These are phyloP conservation scores for Amphiura filiformis DNA, from an alignment of 35 echinoderm and acorn worm genomes.

Conservation along the genomic window DNA sequence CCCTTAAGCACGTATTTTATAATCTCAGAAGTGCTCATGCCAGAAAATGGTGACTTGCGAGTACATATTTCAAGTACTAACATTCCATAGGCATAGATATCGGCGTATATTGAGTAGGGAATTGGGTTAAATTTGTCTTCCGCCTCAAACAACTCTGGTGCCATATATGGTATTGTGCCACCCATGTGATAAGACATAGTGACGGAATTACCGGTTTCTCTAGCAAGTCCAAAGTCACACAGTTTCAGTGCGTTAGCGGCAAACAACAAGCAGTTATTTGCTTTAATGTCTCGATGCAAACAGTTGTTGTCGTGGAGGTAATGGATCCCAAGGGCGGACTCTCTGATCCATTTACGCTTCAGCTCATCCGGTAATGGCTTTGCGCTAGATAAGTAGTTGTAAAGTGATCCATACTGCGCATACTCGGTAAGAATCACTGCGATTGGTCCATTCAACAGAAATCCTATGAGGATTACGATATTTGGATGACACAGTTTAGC, in stretches of 20 bases:
- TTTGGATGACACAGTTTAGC: not conserved
- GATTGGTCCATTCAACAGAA: not conserved
- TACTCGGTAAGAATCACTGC: not conserved
- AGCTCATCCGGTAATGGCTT: not conserved
- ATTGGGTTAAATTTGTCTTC: not conserved
- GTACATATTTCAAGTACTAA: not conserved
- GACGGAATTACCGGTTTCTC: not conserved
- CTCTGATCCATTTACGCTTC: not conserved
- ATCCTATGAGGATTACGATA: not conserved
- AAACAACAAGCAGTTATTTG: not conserved
- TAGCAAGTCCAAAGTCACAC: not conserved
- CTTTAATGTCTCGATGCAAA: not conserved
- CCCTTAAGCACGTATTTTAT: not conserved
- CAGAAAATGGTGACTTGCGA: not conserved
- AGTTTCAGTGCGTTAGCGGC: not conserved
- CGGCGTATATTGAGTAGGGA: not conserved
- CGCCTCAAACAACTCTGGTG: not conserved
- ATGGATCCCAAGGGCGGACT: not conserved
- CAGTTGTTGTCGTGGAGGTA: not conserved
- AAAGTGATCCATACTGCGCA: not conserved
- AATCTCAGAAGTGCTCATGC: not conserved
- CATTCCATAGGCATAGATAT: not conserved
- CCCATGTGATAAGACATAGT: not conserved
- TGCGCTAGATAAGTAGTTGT: not conserved
- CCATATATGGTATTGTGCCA: not conserved